These are phyloP conservation scores for Salmo trutta DNA, from an alignment of 2,797 vertebrate species.

Conservation along the genomic window DNA sequence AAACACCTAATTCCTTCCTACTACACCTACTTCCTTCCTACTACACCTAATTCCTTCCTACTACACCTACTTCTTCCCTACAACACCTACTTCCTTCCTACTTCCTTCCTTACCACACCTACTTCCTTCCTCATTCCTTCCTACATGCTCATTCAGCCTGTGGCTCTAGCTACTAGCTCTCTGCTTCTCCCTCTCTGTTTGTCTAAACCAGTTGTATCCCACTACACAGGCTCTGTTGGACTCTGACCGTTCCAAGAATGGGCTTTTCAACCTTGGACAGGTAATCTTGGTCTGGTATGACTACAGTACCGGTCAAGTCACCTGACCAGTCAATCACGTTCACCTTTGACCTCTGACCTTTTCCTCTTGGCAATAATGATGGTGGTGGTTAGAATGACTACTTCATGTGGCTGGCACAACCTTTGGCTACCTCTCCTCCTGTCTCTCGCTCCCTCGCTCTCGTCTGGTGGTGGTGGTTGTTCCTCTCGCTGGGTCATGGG, in stretches of 20 bases:
- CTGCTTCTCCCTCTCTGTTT: constrained; percentile 33
- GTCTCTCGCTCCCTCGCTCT: constrained; percentile 52
- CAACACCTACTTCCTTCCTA: no score
- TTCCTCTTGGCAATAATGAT: constrained; percentile 51
- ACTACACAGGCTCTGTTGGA: constrained; percentile 72
- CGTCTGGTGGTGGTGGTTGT: constrained; percentile 63
- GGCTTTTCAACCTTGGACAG: constrained; percentile 79
- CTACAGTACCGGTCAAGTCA: constrained; percentile 34
- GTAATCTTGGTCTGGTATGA: constrained; percentile 64
- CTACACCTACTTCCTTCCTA: no score
- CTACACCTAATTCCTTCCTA: no score
- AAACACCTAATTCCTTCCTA: background rate
- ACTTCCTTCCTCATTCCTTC: no score
- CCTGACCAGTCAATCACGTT: constrained; percentile 28
- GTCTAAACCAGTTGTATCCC: constrained; percentile 78
- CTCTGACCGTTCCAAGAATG: constrained; percentile 74
- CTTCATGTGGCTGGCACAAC: constrained; percentile 41
- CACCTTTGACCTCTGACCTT: constrained; percentile 30
- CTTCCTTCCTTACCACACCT: no score
- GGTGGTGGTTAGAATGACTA: constrained; percentile 43
- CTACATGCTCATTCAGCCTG: background rate
- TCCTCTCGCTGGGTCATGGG: constrained; percentile 48
- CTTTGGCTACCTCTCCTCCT: constrained; percentile 43
- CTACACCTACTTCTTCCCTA: no score
- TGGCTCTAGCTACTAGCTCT: background rate